Conservation (phyloP, 92 coral and sea anemone species). For the Heteractis magnifica region DNA sequence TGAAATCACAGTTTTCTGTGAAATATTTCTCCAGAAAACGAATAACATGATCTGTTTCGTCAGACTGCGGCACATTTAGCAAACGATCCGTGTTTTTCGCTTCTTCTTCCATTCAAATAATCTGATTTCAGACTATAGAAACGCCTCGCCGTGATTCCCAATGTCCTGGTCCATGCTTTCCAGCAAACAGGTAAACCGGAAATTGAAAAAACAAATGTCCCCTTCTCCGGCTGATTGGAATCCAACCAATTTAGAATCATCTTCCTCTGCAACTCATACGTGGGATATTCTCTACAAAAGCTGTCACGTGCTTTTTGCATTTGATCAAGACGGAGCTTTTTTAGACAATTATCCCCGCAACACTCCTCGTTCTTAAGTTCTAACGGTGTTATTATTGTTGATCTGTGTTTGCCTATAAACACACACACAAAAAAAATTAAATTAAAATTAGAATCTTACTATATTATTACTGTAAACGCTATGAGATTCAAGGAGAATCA, state of each 20-base stretch:
- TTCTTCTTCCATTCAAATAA: constrained; percentile 41
- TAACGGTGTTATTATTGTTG: background rate
- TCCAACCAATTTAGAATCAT: constrained; percentile 43
- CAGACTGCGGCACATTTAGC: constrained; percentile 14
- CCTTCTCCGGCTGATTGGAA: constrained; percentile 26
- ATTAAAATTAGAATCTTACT: no score
- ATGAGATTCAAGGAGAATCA: no score
- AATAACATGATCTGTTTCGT: constrained; percentile 27
- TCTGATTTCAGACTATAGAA: constrained; percentile 50
- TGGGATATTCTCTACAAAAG: constrained; percentile 16
- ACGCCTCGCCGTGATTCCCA: constrained; percentile 54
- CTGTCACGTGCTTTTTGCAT: constrained; percentile 14
- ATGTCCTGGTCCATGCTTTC: constrained; percentile 45
- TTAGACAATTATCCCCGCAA: constrained; percentile 12
- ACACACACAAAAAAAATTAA: no score
- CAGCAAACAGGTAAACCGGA: constrained; percentile 43
- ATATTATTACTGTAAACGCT: no score
- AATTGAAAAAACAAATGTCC: constrained; percentile 35
- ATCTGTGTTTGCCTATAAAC: background rate
- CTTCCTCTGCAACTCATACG: constrained; percentile 35
- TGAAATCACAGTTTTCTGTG: constrained; percentile 55
- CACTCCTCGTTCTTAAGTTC: background rate
- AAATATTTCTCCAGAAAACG: constrained; percentile 53
- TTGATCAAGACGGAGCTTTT: constrained; percentile 5
- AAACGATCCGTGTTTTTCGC: constrained; percentile 43